Evolutionary conservation across 2,888 invertebrate genomes (phyloP).

Genomic region (Caenorhabditis japonica): DNA sequence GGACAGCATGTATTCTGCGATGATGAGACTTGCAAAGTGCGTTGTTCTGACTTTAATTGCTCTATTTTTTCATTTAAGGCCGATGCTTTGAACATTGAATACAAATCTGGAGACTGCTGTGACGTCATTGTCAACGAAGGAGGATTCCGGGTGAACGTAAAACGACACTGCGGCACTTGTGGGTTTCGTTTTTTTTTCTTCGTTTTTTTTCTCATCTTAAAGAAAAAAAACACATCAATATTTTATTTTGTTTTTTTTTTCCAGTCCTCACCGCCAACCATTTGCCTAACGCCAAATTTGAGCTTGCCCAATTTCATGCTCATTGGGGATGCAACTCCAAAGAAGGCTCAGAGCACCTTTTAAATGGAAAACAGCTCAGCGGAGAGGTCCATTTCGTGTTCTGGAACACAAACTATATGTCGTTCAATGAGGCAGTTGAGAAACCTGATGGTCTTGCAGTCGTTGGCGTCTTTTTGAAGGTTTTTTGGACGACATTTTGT

Average conservation of each 20-base stretch:
- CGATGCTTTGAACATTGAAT: constrained; percentile 63
- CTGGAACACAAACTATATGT: constrained; percentile 71
- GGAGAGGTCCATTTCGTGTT: constrained; percentile 75
- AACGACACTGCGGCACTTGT: constrained; percentile 61
- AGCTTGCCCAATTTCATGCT: constrained; percentile 74
- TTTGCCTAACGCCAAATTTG: constrained; percentile 54
- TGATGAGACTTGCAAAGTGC: constrained; percentile 52
- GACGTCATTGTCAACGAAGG: constrained; percentile 53
- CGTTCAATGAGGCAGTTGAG: constrained; percentile 65
- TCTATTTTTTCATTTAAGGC: constrained; percentile 54
- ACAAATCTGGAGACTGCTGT: constrained; percentile 65
- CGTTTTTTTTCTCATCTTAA: background rate
- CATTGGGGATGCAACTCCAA: constrained; percentile 71
- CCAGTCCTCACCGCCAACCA: constrained; percentile 56
- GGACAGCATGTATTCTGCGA: constrained; percentile 54
- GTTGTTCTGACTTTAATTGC: too few species aligned
- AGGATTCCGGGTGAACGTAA: constrained; percentile 66
- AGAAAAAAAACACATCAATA: background rate
- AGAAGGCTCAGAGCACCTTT: constrained; percentile 72
- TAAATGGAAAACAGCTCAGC: constrained; percentile 66
- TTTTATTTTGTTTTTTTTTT: background rate
- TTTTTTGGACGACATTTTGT: constrained; percentile 14
- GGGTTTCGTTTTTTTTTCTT: constrained; percentile 9
- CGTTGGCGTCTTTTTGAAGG: constrained; percentile 72
- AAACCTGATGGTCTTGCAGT: constrained; percentile 73